A percentile compares a stretch with the other conserved stretches of the same genome.
Evolutionary conservation across 1,140 invertebrate genomes (phyloP).

Genomic region (Lucilia sericata): DNA sequence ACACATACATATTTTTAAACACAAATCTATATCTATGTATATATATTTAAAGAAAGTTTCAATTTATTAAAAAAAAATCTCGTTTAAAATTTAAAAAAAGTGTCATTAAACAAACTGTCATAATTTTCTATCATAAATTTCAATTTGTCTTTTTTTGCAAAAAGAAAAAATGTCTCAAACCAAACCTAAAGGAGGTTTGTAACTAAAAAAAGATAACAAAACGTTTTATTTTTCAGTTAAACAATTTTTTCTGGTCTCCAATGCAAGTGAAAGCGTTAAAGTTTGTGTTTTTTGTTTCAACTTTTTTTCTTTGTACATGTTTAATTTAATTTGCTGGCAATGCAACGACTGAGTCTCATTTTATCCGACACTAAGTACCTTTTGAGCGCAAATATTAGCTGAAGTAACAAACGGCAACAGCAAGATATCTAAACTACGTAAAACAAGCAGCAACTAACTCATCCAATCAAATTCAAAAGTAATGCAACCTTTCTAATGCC

Average conservation of each 20-base stretch:
- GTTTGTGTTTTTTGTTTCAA: neutral
- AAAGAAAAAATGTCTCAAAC: neutral
- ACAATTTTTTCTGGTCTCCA: neutral
- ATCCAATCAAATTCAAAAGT: neutral
- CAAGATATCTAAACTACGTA: neutral
- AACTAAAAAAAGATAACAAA: neutral
- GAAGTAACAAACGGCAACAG: neutral
- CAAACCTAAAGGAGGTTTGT: neutral
- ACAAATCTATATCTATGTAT: too few species aligned
- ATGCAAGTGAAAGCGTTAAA: conserved; percentile 18
- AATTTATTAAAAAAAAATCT: too few species aligned
- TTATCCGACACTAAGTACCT: conserved; percentile 12
- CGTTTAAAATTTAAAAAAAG: neutral
- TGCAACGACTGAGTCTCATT: neutral
- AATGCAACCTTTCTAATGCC: neutral
- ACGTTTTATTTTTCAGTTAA: neutral
- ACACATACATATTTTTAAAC: too few species aligned
- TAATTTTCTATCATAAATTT: neutral
- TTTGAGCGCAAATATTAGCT: neutral
- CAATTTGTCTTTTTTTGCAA: neutral
- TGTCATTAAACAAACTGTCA: neutral
- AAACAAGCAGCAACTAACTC: neutral
- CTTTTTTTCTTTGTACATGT: neutral
- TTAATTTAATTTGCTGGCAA: neutral
- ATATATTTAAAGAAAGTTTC: too few species aligned